A percentile compares a stretch with the other conserved stretches of the same genome.
Conservation (phyloP, 2,113 vertebrate species). For the Scalopus aquaticus region DNA sequence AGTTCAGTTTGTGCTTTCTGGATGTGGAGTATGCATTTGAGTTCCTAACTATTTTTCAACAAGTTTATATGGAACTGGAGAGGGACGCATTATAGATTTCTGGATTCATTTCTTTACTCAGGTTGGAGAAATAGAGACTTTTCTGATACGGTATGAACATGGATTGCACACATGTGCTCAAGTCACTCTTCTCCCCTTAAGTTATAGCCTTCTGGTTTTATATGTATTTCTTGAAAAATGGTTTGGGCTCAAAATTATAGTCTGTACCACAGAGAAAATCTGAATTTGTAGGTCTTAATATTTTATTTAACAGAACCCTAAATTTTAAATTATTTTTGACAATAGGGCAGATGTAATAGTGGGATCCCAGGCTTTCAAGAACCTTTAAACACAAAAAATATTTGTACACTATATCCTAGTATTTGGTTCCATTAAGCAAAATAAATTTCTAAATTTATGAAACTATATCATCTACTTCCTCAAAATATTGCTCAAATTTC, state of each 20-base stretch:
- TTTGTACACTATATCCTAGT: neutral
- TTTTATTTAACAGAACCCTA: neutral
- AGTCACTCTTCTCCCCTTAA: neutral
- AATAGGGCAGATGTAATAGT: neutral
- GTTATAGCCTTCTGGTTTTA: neutral
- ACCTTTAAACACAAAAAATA: neutral
- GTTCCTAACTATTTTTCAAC: neutral
- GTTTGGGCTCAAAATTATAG: neutral
- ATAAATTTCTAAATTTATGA: slow-evolving; percentile 6
- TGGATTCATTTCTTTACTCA: neutral
- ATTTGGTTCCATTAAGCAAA: neutral
- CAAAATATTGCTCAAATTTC: neutral
- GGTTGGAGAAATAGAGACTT: neutral
- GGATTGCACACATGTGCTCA: neutral
- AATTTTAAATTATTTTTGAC: neutral
- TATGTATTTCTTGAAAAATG: neutral
- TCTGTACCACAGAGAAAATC: neutral
- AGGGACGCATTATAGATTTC: neutral
- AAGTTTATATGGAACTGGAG: neutral
- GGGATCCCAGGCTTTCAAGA: neutral
- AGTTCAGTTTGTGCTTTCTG: neutral
- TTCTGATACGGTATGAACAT: neutral
- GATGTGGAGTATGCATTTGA: neutral
- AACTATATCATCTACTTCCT: neutral
- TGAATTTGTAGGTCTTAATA: neutral